A percentile compares a stretch with the other conserved stretches of the same genome.
Evolutionary conservation across 2,888 invertebrate species (phyloP).

Genomic region (Temnothorax unifasciatus): DNA sequence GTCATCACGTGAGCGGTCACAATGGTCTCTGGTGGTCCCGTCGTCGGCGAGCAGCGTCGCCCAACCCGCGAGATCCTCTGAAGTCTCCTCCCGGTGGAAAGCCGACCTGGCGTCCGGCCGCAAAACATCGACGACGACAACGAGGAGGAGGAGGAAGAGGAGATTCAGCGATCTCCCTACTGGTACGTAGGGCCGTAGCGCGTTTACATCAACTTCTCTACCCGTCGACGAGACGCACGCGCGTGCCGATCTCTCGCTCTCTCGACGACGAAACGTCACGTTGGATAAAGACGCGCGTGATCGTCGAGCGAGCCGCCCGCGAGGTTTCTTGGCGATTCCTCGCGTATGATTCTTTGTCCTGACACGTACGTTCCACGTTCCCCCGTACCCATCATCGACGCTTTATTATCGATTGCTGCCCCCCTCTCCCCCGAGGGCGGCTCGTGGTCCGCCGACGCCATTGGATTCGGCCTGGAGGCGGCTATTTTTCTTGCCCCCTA

Average conservation of each 20-base stretch:
- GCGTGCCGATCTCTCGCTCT: background rate
- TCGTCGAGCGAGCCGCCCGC: background rate
- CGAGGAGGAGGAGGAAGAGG: conserved; percentile 8
- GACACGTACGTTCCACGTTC: background rate
- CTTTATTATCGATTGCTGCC: conserved; percentile 31
- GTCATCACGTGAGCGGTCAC: conserved; percentile 82
- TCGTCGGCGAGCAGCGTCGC: conserved; percentile 70
- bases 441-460: conserved; percentile 2
- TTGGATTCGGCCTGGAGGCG: background rate
- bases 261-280: background rate
- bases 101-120: conserved; percentile 62
- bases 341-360: no score
- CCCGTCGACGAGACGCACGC: background rate
- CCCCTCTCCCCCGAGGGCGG: background rate
- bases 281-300: background rate
- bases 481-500: background rate
- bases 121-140: conserved; percentile 25
- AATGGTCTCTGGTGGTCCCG: conserved; percentile 79
- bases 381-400: background rate
- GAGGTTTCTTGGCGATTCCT: background rate
- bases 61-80: conserved; percentile 74
- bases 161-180: background rate
- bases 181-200: conserved; percentile 5
- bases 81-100: conserved; percentile 68
- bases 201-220: background rate